Conservation (phyloP, 2,113 vertebrate species). For the Ceyx cyanopectus region DNA sequence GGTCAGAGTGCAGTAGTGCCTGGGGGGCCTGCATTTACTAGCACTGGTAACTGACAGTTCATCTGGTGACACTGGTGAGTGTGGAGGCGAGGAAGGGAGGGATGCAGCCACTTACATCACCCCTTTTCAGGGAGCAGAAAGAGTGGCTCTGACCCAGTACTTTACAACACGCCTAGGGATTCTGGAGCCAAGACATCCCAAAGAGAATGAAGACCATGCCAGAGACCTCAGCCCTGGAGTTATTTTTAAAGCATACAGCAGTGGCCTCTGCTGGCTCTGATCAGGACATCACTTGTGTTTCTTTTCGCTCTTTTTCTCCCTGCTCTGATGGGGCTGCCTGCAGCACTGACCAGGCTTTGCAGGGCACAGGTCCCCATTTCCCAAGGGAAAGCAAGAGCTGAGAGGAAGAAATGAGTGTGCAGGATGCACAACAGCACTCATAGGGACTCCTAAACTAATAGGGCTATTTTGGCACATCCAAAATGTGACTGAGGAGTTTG, state of each 20-base stretch:
- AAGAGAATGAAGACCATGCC: not conserved
- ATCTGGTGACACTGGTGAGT: not conserved
- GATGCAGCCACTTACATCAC: not conserved
- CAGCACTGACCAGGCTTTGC: not conserved
- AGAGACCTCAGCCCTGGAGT: not conserved
- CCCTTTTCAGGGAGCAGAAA: not conserved
- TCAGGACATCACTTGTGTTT: not conserved
- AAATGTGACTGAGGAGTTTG: not conserved
- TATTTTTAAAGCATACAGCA: slow-evolving; percentile 8
- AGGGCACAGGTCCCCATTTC: not conserved
- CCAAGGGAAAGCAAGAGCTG: not conserved
- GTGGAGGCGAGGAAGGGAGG: not conserved
- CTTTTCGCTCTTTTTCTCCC: not conserved
- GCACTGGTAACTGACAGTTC: not conserved
- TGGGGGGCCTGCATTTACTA: not conserved
- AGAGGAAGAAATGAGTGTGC: not conserved
- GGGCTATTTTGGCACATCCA: not conserved
- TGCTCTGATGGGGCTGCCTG: not conserved
- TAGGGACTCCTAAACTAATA: not conserved
- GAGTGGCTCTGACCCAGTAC: not conserved
- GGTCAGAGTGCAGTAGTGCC: not conserved
- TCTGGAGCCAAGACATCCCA: slow-evolving; percentile 23
- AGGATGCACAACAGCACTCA: not conserved
- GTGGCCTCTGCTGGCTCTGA: slow-evolving; percentile 65
- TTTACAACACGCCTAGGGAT: not conserved